Evolutionary conservation across 2,797 vertebrate genomes (phyloP).

Genomic region (Potorous gilbertii): DNA sequence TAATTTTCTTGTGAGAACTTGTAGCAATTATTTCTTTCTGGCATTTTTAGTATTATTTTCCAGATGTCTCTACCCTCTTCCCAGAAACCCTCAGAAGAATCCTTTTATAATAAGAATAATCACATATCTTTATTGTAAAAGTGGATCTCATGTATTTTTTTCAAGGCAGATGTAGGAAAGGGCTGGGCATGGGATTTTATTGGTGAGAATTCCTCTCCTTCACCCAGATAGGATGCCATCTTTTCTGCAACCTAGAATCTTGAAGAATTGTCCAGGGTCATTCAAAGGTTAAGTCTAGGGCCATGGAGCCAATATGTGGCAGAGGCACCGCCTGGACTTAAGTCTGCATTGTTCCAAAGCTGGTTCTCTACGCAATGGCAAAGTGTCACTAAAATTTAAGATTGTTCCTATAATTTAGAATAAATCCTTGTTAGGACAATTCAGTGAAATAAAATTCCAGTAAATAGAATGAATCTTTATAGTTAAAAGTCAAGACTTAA

Average conservation of each 20-base stretch:
- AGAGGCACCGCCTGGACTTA: not conserved
- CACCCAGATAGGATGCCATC: not conserved
- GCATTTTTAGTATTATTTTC: not conserved
- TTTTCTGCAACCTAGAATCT: not conserved
- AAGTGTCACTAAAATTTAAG: not conserved
- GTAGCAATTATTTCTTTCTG: not conserved
- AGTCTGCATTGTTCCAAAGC: not conserved
- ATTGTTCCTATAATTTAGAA: slow-evolving; percentile 9
- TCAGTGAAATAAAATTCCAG: slow-evolving; percentile 10
- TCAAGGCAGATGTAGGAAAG: not conserved
- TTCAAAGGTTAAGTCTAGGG: not conserved
- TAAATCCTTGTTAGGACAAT: not conserved
- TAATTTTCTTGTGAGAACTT: not conserved
- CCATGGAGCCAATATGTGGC: not conserved
- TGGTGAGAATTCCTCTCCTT: not conserved
- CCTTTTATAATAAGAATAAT: slow-evolving; percentile 18
- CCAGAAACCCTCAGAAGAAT: not conserved
- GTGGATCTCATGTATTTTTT: slow-evolving; percentile 55
- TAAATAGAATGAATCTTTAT: slow-evolving; percentile 52
- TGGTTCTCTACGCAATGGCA: not conserved
- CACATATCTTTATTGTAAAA: slow-evolving; percentile 11
- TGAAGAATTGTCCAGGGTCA: not conserved
- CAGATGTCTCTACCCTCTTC: not conserved
- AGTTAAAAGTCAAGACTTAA: slow-evolving; percentile 45
- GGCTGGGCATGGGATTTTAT: not conserved